Percentiles rank a stretch among this genome's conserved stretches.
Evolutionary conservation across 2,113 vertebrate genomes (phyloP).

Genomic region (Lonchura striata): DNA sequence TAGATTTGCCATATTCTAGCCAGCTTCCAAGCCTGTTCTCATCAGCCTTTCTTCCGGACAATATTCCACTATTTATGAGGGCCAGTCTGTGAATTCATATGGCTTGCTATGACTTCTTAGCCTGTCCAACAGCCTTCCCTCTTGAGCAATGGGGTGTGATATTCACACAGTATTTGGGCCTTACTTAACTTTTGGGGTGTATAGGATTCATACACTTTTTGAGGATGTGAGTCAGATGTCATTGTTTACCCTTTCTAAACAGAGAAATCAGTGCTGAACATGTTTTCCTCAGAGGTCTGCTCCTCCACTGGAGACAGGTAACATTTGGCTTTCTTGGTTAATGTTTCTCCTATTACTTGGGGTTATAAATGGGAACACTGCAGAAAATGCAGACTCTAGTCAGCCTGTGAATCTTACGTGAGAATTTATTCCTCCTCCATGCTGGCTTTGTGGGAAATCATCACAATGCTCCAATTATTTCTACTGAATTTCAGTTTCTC

Average conservation of each 20-base stretch:
- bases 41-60: neutral
- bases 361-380: neutral
- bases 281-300: neutral
- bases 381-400: neutral
- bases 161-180: neutral
- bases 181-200: neutral
- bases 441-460: neutral
- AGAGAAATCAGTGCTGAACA: neutral
- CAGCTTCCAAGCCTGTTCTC: conserved; percentile 19
- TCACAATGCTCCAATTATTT: neutral
- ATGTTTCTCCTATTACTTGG: neutral
- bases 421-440: neutral
- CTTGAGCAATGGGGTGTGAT: neutral
- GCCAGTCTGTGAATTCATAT: neutral
- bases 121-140: neutral
- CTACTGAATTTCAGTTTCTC: neutral
- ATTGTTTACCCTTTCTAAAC: neutral
- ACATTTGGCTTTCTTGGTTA: neutral
- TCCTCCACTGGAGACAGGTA: neutral
- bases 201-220: neutral
- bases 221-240: neutral
- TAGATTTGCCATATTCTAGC: conserved; percentile 36
- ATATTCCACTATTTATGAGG: neutral
- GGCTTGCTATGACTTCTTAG: neutral
- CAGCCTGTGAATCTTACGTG: neutral